These are phyloP conservation scores for Beroe forskalii DNA, from an alignment of 37 sponge, comb jelly and placozoan species.

Conservation along the genomic window DNA sequence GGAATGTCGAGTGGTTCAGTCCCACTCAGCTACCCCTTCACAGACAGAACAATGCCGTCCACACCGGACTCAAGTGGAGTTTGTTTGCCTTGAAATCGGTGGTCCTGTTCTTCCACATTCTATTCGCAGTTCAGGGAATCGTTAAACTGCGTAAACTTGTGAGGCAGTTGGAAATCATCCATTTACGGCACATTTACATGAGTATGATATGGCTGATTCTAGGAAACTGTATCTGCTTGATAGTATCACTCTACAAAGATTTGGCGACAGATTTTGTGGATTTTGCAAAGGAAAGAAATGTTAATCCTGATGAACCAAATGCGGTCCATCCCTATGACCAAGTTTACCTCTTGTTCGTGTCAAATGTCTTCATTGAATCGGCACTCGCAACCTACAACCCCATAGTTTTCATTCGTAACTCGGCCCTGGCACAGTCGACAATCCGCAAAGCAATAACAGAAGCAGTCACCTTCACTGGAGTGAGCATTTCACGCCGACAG, in stretches of 20 bases:
- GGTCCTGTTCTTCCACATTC: neutral
- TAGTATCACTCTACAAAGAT: neutral
- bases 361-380: neutral
- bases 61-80: neutral
- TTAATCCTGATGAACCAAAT: neutral
- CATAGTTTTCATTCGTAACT: neutral
- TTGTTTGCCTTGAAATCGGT: neutral
- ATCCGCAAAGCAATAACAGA: neutral
- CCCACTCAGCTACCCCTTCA: neutral
- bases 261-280: neutral
- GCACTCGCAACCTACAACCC: constrained; percentile 10
- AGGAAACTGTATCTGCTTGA: neutral
- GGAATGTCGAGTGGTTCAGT: neutral
- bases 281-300: neutral
- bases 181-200: neutral
- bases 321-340: neutral
- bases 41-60: neutral
- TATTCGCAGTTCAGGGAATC: neutral
- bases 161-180: neutral
- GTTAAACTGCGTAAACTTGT: neutral
- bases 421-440: neutral
- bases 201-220: neutral
- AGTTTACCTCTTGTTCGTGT: neutral
- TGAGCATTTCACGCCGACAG: neutral
- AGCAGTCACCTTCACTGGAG: neutral